Evolutionary conservation across 2,797 vertebrate species (phyloP), one percentile per base, ranked within the genome.

Genomic region (Acomys russatus): DNA sequence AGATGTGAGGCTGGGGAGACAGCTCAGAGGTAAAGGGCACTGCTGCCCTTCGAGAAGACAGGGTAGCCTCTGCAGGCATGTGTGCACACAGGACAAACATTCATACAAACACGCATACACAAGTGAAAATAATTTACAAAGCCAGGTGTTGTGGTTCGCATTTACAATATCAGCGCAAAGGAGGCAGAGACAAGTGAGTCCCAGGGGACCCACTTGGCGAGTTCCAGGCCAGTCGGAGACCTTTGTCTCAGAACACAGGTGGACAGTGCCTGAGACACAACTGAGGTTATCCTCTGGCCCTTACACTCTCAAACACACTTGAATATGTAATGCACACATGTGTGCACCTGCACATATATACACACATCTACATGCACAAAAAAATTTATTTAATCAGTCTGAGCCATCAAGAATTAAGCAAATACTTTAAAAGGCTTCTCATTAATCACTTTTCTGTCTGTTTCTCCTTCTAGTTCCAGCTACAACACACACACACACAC

Each of bases 401-500:
- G 9, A 87, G 64, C 63, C 56, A 56, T 84, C 85, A 84, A 88
- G 78, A 93, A 90, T 49, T 79, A 84, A 90, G 88, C 49, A 54
- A 87, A 82, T 23, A 83, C 28, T 68, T 91, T 59, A 63, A 89
- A 20, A 73, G 38, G 54, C 30, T 89, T 70, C 56, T 95, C 73
- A 61, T 28, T 82, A 33, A 68, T 66, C 23, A 8, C n/a, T 93
- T 92, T 89, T 56, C 74, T 95, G 33, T 64, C 59, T 23, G 56
- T 83, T 82, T 82, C 51, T 74, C 30, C 44, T 79, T 79, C 35
- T 73, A 28, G 76, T 70, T 80, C 35, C 68, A 66, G 35, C 28
- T 76, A 63, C 18, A 33, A 82, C n/a, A 78, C 25, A 77, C 17
- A 79, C 51, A 79, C 30, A 56, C 28, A 79, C 17, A 78, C 51